phyloP scores from a whole-genome alignment of 23 tunicate genomes.

The Ascidia mentula region DNA sequence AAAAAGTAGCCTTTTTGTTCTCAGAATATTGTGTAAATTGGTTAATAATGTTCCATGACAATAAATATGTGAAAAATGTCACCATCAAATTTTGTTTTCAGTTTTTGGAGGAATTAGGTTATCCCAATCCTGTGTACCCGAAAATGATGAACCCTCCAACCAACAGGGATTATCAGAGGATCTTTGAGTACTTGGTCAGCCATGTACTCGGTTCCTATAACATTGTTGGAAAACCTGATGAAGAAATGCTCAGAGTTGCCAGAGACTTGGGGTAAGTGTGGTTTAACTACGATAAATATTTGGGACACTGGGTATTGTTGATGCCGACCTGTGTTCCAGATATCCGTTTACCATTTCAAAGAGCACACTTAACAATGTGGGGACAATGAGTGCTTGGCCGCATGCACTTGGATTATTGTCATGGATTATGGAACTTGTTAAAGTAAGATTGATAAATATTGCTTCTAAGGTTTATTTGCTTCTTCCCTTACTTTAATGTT shows the following conservation, averaged over 20 bases:
- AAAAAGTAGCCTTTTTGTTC: no score
- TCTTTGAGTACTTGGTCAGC: slow-evolving; percentile 48
- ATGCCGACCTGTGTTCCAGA: no score
- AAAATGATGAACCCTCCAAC: slow-evolving; percentile 75
- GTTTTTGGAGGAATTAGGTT: slow-evolving; percentile 24
- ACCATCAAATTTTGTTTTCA: no score
- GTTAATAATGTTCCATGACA: no score
- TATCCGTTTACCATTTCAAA: slow-evolving; percentile 76
- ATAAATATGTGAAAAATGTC: no score
- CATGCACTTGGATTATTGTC: slow-evolving; percentile 62
- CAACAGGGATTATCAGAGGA: slow-evolving; percentile 58
- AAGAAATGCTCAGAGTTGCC: slow-evolving; percentile 47
- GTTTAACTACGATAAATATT: no score
- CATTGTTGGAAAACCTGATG: slow-evolving; percentile 67
- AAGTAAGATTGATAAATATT: no score
- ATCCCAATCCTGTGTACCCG: slow-evolving; percentile 29
- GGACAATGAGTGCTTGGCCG: slow-evolving; percentile 90
- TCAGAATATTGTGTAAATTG: no score
- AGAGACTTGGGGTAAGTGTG: slow-evolving; percentile 51
- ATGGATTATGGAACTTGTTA: slow-evolving; percentile 62
- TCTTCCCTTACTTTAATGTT: no score
- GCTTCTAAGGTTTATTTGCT: no score
- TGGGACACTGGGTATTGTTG: no score
- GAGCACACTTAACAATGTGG: slow-evolving; percentile 69
- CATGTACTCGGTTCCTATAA: slow-evolving; percentile 27